These are phyloP conservation scores for Heterocephalus glaber DNA, from an alignment of 2,113 vertebrate genomes.

Conservation along the genomic window DNA sequence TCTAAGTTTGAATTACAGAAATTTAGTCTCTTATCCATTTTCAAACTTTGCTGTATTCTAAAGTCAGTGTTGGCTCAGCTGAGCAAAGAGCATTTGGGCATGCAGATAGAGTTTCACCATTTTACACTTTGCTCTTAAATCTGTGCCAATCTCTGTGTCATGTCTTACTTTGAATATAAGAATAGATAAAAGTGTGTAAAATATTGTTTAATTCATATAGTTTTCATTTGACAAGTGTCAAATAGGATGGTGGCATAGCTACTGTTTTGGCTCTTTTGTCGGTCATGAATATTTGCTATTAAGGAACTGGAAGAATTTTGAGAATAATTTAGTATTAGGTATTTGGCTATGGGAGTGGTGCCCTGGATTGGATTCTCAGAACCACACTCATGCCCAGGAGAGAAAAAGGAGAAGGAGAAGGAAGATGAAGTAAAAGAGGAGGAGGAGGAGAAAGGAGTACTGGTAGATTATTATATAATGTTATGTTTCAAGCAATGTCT, in stretches of 20 bases:
- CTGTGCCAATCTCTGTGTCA: background rate
- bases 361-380: background rate
- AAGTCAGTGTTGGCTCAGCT: background rate
- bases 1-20: background rate
- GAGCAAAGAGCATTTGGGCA: background rate
- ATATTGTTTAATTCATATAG: fast-evolving
- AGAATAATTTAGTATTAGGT: background rate
- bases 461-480: background rate
- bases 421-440: background rate
- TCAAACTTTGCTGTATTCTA: background rate
- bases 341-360: background rate
- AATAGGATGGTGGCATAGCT: fast-evolving
- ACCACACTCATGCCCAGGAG: background rate
- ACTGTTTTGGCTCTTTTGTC: background rate
- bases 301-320: background rate
- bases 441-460: background rate
- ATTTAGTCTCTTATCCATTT: background rate
- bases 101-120: background rate
- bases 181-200: fast-evolving
- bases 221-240: background rate
- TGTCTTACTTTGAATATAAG: background rate
- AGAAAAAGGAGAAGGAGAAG: background rate
- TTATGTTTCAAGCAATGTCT: background rate
- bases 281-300: background rate
- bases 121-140: background rate